These are phyloP conservation scores for Nymphalis io DNA, from an alignment of 1,140 invertebrate genomes.

Conservation along the genomic window DNA sequence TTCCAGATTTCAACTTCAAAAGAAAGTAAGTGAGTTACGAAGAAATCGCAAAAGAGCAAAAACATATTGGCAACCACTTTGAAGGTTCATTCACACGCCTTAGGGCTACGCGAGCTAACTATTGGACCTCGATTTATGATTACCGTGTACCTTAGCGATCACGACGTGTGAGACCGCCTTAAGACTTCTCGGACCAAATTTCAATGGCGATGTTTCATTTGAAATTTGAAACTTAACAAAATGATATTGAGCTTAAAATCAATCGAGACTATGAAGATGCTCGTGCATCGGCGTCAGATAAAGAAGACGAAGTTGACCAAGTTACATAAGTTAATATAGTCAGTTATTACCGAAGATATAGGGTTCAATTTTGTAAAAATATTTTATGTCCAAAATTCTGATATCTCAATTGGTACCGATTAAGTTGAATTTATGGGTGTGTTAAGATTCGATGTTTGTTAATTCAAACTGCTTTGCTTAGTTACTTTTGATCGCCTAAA, in stretches of 20 bases:
- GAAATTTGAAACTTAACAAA: constrained; percentile 4
- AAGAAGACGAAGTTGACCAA: constrained; percentile 43
- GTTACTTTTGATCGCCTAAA: constrained; percentile 43
- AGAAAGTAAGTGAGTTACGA: constrained; percentile 42
- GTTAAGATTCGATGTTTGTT: constrained; percentile 61
- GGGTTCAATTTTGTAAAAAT: constrained; percentile 39
- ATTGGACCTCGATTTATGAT: constrained; percentile 68
- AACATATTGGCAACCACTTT: constrained; percentile 25
- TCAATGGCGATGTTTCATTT: constrained; percentile 12
- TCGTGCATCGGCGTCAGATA: constrained; percentile 42
- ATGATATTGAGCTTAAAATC: constrained; percentile 36
- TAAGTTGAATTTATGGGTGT: constrained; percentile 57
- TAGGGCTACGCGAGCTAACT: constrained; percentile 57
- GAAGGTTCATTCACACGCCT: constrained; percentile 62
- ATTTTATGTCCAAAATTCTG: constrained; percentile 45
- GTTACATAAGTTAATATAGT: constrained; percentile 40
- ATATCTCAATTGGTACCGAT: constrained; percentile 69
- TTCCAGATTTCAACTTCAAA: constrained; percentile 41
- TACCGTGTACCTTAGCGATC: constrained; percentile 53
- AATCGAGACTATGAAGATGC: constrained; percentile 17
- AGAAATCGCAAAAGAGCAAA: constrained; percentile 35
- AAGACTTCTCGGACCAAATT: constrained; percentile 39
- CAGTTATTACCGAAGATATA: constrained; percentile 39
- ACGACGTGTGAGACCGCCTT: constrained; percentile 70
- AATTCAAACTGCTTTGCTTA: constrained; percentile 41